Conservation (phyloP, 2,797 vertebrate species). For the Denticeps clupeoides region DNA sequence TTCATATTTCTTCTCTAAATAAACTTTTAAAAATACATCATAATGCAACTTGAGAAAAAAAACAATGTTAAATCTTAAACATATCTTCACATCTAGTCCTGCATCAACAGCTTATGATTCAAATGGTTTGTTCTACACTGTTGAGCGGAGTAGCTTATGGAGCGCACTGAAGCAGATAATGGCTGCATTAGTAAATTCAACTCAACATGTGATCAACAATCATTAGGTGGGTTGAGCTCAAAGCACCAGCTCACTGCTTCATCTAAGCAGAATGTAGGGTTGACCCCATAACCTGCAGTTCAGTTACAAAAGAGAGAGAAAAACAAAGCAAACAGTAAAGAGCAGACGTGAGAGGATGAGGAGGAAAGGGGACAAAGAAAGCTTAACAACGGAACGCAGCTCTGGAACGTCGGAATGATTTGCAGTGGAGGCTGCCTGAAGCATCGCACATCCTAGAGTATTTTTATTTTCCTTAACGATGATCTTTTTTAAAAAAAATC, state of each 20-base stretch:
- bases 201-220: slow-evolving; percentile 56
- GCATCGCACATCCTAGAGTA: slow-evolving; percentile 60
- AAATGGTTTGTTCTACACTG: slow-evolving; percentile 50
- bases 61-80: slow-evolving; percentile 21
- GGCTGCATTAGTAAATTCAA: slow-evolving; percentile 53
- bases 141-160: slow-evolving; percentile 36
- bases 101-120: slow-evolving; percentile 39
- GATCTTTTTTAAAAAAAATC: slow-evolving; percentile 31
- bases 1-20: slow-evolving; percentile 75
- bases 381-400: slow-evolving; percentile 53
- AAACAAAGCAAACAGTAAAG: slow-evolving; percentile 8
- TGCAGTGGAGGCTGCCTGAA: slow-evolving; percentile 60
- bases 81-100: slow-evolving; percentile 14
- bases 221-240: slow-evolving; percentile 26
- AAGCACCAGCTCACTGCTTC: slow-evolving; percentile 71
- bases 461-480: slow-evolving; percentile 39
- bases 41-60: slow-evolving; percentile 61
- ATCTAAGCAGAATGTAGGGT: slow-evolving; percentile 71
- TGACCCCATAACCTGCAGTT: slow-evolving; percentile 70
- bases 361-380: slow-evolving; percentile 38
- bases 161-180: slow-evolving; percentile 44
- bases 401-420: slow-evolving; percentile 40
- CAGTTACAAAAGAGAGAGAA: slow-evolving; percentile 44
- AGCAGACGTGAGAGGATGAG: slow-evolving; percentile 22
- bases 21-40: slow-evolving; percentile 78